phyloP scores from a whole-genome alignment of 2,113 vertebrate genomes.

The Pipa parva region DNA sequence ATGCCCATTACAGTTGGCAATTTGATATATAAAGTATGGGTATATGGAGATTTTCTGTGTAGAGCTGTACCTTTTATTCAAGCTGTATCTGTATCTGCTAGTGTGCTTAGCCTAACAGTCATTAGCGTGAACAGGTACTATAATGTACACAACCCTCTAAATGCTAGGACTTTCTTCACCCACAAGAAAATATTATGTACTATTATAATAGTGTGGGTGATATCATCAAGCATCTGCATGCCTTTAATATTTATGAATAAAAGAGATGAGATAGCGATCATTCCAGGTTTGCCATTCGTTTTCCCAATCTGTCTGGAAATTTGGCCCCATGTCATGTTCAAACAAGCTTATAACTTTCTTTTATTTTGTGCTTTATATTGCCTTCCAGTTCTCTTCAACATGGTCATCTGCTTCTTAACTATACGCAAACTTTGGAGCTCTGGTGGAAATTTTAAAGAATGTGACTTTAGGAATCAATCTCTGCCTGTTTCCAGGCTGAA shows the following conservation, averaged over 20 bases:
- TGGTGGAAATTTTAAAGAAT: slow-evolving; percentile 60
- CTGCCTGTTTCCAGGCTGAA: slow-evolving; percentile 76
- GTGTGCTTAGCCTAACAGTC: slow-evolving; percentile 80
- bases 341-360: slow-evolving; percentile 83
- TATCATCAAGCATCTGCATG: slow-evolving; percentile 80
- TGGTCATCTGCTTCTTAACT: slow-evolving; percentile 81
- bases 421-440: slow-evolving; percentile 74
- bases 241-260: slow-evolving; percentile 84
- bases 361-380: slow-evolving; percentile 88
- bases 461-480: slow-evolving; percentile 65
- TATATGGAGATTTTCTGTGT: slow-evolving; percentile 85
- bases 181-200: slow-evolving; percentile 70
- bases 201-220: slow-evolving; percentile 74
- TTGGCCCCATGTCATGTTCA: slow-evolving; percentile 81
- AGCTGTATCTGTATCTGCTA: slow-evolving; percentile 81
- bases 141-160: slow-evolving; percentile 77
- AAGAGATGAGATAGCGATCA: slow-evolving; percentile 71
- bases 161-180: slow-evolving; percentile 83
- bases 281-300: slow-evolving; percentile 60
- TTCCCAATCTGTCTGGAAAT: slow-evolving; percentile 81
- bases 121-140: slow-evolving; percentile 87
- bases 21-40: slow-evolving; percentile 84
- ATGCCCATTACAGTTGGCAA: slow-evolving; percentile 86
- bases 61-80: slow-evolving; percentile 83
- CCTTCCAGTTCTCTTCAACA: slow-evolving; percentile 83